These are phyloP conservation scores for Meteorus colon DNA, from an alignment of 2,888 invertebrate genomes.

Conservation along the genomic window DNA sequence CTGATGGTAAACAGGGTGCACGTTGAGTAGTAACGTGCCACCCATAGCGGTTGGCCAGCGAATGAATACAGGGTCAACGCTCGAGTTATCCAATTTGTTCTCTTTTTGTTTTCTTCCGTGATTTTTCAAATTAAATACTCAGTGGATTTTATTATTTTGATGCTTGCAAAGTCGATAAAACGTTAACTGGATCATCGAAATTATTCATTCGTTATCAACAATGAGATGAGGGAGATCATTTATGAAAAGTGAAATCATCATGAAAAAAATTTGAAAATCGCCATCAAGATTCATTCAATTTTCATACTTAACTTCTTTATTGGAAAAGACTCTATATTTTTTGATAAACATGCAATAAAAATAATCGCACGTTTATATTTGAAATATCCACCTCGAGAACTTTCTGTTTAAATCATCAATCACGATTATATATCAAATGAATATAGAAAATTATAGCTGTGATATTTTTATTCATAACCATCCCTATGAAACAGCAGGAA, in stretches of 20 bases:
- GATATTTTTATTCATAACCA: too few species aligned
- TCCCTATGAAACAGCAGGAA: not conserved
- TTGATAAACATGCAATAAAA: too few species aligned
- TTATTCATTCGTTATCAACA: not conserved
- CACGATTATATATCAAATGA: too few species aligned
- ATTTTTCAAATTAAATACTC: not conserved
- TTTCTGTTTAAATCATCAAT: too few species aligned
- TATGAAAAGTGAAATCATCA: not conserved
- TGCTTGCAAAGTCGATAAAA: not conserved
- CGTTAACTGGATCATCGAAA: not conserved
- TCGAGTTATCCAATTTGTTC: conserved; percentile 41
- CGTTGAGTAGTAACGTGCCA: conserved; percentile 61
- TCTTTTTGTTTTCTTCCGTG: not conserved
- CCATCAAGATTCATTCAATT: too few species aligned
- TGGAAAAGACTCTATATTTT: too few species aligned
- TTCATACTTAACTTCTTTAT: too few species aligned
- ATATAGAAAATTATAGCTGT: too few species aligned
- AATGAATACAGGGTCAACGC: conserved; percentile 55
- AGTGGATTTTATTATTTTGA: not conserved
- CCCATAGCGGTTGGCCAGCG: conserved; percentile 49
- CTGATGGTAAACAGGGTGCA: conserved; percentile 62
- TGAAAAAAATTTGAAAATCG: not conserved
- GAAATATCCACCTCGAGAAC: too few species aligned
- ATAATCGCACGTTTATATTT: too few species aligned
- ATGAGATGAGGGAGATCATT: not conserved